Conservation (phyloP, 2,888 invertebrate species). For the Baccha elongata region DNA sequence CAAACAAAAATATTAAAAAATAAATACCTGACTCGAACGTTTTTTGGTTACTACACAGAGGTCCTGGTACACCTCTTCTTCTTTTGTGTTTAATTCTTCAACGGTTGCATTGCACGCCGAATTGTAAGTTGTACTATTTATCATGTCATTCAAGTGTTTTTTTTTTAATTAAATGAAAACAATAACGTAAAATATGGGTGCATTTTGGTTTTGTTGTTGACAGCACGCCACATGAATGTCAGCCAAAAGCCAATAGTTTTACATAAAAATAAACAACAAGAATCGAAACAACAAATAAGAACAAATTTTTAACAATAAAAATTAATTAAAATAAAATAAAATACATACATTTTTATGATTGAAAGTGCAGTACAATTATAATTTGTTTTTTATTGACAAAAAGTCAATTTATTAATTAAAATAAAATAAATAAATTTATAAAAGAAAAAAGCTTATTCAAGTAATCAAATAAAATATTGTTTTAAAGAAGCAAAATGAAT, state of each 20-base stretch:
- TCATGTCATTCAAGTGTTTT: conserved; percentile 59
- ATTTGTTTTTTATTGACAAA: not conserved
- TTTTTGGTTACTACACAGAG: conserved; percentile 76
- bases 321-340: conserved; percentile 45
- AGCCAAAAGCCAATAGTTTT: conserved; percentile 71
- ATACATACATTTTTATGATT: too few relatives aligned
- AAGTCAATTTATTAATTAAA: too few relatives aligned
- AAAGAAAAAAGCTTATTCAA: too few relatives aligned
- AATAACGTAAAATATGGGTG: conserved; percentile 64
- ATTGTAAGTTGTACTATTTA: conserved; percentile 84
- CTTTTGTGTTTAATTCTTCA: conserved; percentile 84
- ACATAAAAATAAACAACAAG: conserved; percentile 73
- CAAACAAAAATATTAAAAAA: conserved; percentile 8
- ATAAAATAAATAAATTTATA: too few relatives aligned
- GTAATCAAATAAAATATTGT: too few relatives aligned
- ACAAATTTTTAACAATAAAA: conserved; percentile 46
- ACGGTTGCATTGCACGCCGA: conserved; percentile 82
- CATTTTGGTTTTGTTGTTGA: conserved; percentile 56
- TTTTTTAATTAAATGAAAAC: conserved; percentile 32
- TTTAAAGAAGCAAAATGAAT: too few relatives aligned
- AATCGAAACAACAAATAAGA: conserved; percentile 62
- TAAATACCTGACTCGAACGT: conserved; percentile 79
- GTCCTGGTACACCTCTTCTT: conserved; percentile 97
- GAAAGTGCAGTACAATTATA: not conserved
- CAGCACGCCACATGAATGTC: conserved; percentile 68